These are phyloP conservation scores for Metellina segmentata DNA, from an alignment of 2,888 invertebrate genomes.

Conservation along the genomic window DNA sequence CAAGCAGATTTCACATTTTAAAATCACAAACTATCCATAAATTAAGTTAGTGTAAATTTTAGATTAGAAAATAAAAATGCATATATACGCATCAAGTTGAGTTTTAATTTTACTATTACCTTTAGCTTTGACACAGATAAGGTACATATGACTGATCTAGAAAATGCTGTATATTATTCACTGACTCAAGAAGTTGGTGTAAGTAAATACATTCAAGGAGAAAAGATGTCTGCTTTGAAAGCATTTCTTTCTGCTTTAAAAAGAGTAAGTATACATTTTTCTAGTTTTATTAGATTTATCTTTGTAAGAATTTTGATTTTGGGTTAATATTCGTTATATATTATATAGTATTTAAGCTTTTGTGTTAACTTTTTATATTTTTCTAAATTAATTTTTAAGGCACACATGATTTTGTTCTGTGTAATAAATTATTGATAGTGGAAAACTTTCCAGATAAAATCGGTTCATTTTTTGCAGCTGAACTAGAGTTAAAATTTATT, in stretches of 20 bases:
- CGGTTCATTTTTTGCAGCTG: too few relatives aligned
- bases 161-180: conserved; percentile 91
- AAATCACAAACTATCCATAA: too few relatives aligned
- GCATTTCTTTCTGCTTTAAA: conserved; percentile 87
- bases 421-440: too few relatives aligned
- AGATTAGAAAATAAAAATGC: too few relatives aligned
- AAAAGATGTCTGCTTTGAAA: conserved; percentile 87
- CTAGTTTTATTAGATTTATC: neutral
- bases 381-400: neutral
- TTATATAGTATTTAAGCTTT: neutral
- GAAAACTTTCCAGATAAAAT: too few relatives aligned
- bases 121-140: conserved; percentile 50
- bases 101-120: neutral
- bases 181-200: conserved; percentile 91
- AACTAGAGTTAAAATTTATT: too few relatives aligned
- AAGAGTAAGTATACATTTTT: conserved; percentile 80
- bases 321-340: neutral
- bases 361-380: neutral
- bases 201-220: conserved; percentile 86
- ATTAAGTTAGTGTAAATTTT: too few relatives aligned
- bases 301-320: neutral
- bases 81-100: too few relatives aligned
- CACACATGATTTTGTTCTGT: neutral
- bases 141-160: conserved; percentile 92
- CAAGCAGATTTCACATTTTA: too few relatives aligned